Base-by-base conservation (phyloP, 2,888 invertebrate species). In the Anodontia alba region DNA sequence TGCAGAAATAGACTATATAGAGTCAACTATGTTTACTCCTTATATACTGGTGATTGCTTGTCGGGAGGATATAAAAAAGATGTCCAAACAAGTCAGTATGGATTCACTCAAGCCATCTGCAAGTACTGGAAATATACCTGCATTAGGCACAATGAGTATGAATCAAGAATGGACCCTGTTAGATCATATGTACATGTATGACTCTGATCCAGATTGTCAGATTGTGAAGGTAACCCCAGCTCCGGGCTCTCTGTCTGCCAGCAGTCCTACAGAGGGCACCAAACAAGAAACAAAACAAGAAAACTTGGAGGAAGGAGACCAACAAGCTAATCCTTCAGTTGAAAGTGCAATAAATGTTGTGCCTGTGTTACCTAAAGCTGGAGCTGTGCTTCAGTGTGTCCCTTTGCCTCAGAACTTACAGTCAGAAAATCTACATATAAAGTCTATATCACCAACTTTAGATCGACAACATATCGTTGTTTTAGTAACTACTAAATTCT, bases 401-500 rank as follows among this genome's bases (percentile, higher is more conserved):
- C 90, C 91, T 78, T 84, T 94, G 10, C 93, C 93, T 2, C 69
- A 78, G 36, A 80, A 81, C 26, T 87, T 91, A 46, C 90, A 90
- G 46, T 80, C 78, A 75, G 95, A 95, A 57, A 95, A 96, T 89
- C 94, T 96, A 67, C 95, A 95, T 89, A 95, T 96, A 23, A 95
- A 96, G 0, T 96, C 96, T 89, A 95, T 97, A 62, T 91, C 96
- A 78, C 96, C 97, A 0, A 96, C 96, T 0, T 96, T 96, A 83
- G 97, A 97, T 91, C 96, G 96, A 83, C 95, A 96, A 81, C 96
- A 96, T 92, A 91, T 97, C 75, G 94, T 97, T 67, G 94, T 94
- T 3, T 91, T 91, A 15, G 89, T 91, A 57, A 89, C 91, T n/a
- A 91, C 91, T 31, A 86, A 74, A 70, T 49, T 26, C 26, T 29